Evolutionary conservation across 2,888 invertebrate species (phyloP).

Genomic region (Netelia virgata): DNA sequence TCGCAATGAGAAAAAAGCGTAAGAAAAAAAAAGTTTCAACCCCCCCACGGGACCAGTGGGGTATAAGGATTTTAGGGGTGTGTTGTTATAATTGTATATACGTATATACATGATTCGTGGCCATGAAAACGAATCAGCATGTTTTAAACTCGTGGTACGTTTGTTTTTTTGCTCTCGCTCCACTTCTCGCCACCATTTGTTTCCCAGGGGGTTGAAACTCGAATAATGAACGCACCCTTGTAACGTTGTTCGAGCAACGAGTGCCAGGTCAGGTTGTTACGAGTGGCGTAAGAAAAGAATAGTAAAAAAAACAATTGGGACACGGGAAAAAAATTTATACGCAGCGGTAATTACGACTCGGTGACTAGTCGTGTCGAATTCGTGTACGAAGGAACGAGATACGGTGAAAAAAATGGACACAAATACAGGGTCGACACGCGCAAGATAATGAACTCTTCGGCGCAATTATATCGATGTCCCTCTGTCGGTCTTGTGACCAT

Average conservation of each 20-base stretch:
- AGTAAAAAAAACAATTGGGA: conserved; percentile 24
- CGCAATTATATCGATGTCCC: conserved; percentile 66
- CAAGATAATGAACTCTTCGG: conserved; percentile 71
- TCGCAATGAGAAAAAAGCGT: conserved; percentile 68
- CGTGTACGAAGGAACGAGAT: conserved; percentile 46
- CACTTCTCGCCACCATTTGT: conserved; percentile 60
- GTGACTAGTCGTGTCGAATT: conserved; percentile 71
- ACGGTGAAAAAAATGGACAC: conserved; percentile 20
- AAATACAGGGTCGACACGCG: conserved; percentile 50
- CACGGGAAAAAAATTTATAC: conserved; percentile 44
- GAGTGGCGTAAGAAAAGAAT: conserved; percentile 27
- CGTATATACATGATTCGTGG: conserved; percentile 13
- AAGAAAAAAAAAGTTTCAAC: conserved; percentile 71
- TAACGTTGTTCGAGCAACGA: not conserved
- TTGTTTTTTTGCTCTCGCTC: conserved; percentile 58
- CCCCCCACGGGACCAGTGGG: conserved; percentile 51
- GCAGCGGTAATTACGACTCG: conserved; percentile 67
- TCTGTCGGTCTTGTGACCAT: conserved; percentile 11
- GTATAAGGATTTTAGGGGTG: conserved; percentile 56
- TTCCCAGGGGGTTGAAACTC: conserved; percentile 56
- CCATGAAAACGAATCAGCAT: conserved; percentile 76
- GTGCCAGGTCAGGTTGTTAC: conserved; percentile 52
- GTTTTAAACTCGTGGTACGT: conserved; percentile 71
- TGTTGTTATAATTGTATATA: conserved; percentile 41
- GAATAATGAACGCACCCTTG: conserved; percentile 54